Conservation (phyloP, 2,113 vertebrate species). For the Cynopterus brachyotis region DNA sequence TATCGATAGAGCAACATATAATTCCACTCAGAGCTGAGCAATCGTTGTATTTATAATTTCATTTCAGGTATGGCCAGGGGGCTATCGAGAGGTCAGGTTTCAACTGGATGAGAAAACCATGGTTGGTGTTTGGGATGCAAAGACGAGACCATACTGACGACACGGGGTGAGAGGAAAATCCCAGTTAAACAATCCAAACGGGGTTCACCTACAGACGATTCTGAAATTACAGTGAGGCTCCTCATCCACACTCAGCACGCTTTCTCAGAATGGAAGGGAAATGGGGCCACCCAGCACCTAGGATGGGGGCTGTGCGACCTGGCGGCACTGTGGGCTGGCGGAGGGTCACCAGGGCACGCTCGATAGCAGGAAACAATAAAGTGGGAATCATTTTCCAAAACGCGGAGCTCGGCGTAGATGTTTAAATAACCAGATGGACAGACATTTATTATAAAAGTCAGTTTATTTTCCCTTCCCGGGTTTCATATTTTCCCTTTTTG, state of each 20-base stretch:
- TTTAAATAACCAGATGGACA: conserved; percentile 67
- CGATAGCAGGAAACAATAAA: not conserved
- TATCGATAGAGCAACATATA: not conserved
- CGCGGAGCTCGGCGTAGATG: conserved; percentile 19
- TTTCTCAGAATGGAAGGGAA: not conserved
- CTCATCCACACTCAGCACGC: not conserved
- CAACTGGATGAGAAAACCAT: not conserved
- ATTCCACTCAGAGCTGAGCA: not conserved
- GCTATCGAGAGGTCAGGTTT: not conserved
- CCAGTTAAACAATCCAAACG: not conserved
- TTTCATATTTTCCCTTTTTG: conserved; percentile 43
- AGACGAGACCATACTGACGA: not conserved
- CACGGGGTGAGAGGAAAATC: not conserved
- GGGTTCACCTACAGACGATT: not conserved
- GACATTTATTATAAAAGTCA: conserved; percentile 74
- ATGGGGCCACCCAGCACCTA: not conserved
- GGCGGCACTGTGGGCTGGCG: not conserved
- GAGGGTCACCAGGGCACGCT: not conserved
- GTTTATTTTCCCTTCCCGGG: conserved; percentile 57
- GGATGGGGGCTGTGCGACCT: not conserved
- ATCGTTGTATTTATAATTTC: not conserved
- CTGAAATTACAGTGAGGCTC: not conserved
- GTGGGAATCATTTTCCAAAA: conserved; percentile 45
- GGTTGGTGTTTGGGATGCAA: not conserved
- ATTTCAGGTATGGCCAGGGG: not conserved